Conservation (phyloP, 2,888 invertebrate genomes). For the Pammene fasciana region DNA sequence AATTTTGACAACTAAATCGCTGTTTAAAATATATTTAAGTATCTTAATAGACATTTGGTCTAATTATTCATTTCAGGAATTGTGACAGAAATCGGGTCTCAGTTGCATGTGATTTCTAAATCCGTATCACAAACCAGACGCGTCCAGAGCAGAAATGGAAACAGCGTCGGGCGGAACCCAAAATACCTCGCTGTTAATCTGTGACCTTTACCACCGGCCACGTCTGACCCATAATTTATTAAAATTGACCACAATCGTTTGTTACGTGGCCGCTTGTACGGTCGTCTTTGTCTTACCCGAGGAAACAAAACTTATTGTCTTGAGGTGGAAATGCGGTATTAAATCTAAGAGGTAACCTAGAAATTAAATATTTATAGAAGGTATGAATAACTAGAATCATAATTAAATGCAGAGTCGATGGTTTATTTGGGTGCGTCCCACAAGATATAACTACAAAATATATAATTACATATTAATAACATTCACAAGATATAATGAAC, state of each 20-base stretch:
- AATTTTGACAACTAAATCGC: background rate
- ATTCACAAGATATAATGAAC: no score
- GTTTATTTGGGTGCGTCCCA: no score
- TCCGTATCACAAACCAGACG: constrained; percentile 52
- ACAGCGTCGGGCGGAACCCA: constrained; percentile 66
- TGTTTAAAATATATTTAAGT: background rate
- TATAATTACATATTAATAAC: no score
- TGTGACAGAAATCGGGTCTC: background rate
- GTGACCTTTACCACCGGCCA: constrained; percentile 71
- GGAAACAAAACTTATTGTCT: constrained; percentile 16
- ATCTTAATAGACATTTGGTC: background rate
- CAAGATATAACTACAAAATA: no score
- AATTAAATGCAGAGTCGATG: no score
- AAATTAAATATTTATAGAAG: no score
- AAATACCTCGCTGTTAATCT: constrained; percentile 76
- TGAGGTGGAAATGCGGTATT: background rate
- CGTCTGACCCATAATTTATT: constrained; percentile 73
- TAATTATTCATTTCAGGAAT: background rate
- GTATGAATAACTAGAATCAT: no score
- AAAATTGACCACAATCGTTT: constrained; percentile 60
- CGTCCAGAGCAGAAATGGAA: constrained; percentile 64
- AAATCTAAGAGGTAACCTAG: background rate
- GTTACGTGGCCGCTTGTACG: constrained; percentile 45
- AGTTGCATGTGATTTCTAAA: constrained; percentile 13
- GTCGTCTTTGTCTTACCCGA: constrained; percentile 25